Evolutionary conservation across 1,140 invertebrate species (phyloP), one percentile per base, ranked within the genome.

Genomic region (Megalopta genalis): DNA sequence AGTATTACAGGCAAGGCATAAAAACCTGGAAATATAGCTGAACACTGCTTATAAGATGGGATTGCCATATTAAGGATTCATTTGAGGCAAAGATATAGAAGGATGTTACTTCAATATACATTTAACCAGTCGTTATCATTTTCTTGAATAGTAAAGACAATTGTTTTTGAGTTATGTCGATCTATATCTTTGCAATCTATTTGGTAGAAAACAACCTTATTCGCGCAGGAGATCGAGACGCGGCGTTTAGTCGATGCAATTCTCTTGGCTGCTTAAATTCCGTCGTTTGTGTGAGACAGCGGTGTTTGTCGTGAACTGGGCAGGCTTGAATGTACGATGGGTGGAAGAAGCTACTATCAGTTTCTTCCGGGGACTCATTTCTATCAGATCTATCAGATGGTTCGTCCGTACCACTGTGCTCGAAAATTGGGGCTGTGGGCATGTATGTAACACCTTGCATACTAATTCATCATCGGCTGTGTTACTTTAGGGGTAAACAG

Each of bases 201-300:
- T 81, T 72, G 65, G 57, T 70, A 39, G 60, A 54, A 39, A 72
- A 84, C 69, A 82, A 91, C 88, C 88, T 91, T 87, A 81, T 83
- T 70, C 80, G 77, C 70, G 74, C 66, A 63, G 84, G 27, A 82
- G 82, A 70, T 73, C 83, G 60, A n/a, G 67, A 79, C 72, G 64
- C 60, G 73, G 67, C 21, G 49, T 67, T 63, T 49, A 78, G 60
- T 69, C 63, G 80, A 76, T 84, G 81, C 67, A 85, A 86, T 77
- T 90, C 84, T 80, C 66, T 90, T 75, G 86, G 65, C 80, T 86
- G 81, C 46, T 80, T 90, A 90, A 91, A 88, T 91, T 90, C 87
- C 90, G 90, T 91, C 74, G 86, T 87, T 84, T 91, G 88, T 75
- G 75, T 86, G 76, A 92, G 87, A 89, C 80, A 84, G 67, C 90